A percentile compares a stretch with the other conserved stretches of the same genome.
Conservation (phyloP, 1,140 invertebrate species). For the Brachionus angularis region DNA sequence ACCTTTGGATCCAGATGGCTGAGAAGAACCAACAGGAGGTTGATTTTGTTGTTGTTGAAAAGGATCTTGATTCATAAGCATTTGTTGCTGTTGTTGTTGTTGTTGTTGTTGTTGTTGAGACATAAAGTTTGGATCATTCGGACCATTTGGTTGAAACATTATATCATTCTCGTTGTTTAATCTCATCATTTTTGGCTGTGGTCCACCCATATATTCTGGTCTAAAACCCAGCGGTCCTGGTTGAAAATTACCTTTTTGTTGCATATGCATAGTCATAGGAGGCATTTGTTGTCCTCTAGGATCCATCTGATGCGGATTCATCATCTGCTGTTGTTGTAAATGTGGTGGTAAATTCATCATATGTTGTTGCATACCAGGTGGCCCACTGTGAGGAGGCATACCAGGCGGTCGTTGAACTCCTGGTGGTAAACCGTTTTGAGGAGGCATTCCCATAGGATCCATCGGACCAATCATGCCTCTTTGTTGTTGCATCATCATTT, state of each 20-base stretch:
- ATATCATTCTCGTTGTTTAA: background rate
- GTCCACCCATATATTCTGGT: background rate
- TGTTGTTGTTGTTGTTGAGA: background rate
- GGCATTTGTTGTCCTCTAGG: background rate
- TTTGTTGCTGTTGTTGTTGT: too few species aligned
- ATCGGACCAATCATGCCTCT: background rate
- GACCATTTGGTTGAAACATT: background rate
- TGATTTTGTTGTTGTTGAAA: too few species aligned
- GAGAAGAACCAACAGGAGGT: background rate
- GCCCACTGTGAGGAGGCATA: background rate
- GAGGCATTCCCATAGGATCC: background rate
- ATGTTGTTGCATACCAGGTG: background rate
- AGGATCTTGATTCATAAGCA: background rate
- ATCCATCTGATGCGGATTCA: background rate
- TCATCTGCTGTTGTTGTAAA: background rate
- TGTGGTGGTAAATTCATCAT: background rate
- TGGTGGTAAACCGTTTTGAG: too few species aligned
- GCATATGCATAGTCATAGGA: background rate
- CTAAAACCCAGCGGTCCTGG: background rate
- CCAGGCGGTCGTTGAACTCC: too few species aligned
- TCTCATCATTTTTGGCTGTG: background rate
- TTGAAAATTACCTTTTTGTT: background rate
- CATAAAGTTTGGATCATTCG: background rate
- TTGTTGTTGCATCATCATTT: too few species aligned
- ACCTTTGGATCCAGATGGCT: background rate